Conservation (phyloP, 2,113 vertebrate genomes). For the Holacanthus passer region DNA sequence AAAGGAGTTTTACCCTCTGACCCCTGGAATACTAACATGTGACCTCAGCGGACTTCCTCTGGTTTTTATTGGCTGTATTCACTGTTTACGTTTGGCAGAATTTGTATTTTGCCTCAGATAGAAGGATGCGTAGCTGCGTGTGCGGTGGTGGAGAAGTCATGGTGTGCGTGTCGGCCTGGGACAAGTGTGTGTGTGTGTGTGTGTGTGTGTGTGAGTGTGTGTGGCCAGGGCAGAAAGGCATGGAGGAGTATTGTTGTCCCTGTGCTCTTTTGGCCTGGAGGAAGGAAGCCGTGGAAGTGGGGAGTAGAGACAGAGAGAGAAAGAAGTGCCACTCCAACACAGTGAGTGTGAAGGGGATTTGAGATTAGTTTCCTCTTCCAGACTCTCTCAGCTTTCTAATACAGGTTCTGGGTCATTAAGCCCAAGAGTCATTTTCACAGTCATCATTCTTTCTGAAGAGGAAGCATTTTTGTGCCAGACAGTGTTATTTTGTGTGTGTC, state of each 20-base stretch:
- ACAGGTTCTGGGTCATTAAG: conserved; percentile 55
- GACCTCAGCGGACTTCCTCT: conserved; percentile 71
- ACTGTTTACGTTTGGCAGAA: conserved; percentile 66
- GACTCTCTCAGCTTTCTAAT: conserved; percentile 41
- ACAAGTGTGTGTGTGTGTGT: conserved; percentile 7
- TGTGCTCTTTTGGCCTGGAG: conserved; percentile 59
- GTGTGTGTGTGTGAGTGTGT: conserved; percentile 32
- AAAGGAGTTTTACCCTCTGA: conserved; percentile 44
- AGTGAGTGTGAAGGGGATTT: conserved; percentile 47
- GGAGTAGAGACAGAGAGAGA: conserved; percentile 61
- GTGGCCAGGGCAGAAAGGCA: conserved; percentile 19
- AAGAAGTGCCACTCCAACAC: conserved; percentile 59
- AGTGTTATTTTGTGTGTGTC: conserved; percentile 10
- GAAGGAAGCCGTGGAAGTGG: conserved; percentile 75
- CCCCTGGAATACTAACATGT: conserved; percentile 64
- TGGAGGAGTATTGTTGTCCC: conserved; percentile 65
- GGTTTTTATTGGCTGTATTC: conserved; percentile 72
- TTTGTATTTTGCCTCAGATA: conserved; percentile 50
- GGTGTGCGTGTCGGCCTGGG: conserved; percentile 20
- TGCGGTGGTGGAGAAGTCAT: conserved; percentile 21
- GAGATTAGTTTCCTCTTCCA: conserved; percentile 67
- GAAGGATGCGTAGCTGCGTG: conserved; percentile 34
- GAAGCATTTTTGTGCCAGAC: conserved; percentile 34
- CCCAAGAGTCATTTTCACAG: conserved; percentile 53
- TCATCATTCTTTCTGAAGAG: conserved; percentile 58